Percentiles rank a stretch among this genome's conserved stretches.
Evolutionary conservation across 2,113 vertebrate species (phyloP).

Genomic region (Tragelaphus buxtoni): DNA sequence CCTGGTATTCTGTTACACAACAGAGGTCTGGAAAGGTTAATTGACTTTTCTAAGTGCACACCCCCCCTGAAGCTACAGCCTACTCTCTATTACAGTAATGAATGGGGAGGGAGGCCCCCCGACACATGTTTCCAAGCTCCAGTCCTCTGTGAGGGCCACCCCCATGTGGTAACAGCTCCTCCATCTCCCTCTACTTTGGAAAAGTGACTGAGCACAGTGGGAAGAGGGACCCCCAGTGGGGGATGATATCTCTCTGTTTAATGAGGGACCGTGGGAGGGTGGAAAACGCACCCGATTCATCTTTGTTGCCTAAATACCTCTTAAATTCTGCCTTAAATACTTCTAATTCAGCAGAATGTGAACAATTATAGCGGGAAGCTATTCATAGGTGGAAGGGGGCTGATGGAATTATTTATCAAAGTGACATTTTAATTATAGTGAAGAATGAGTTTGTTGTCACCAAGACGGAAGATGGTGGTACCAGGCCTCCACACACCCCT

Average conservation of each 20-base stretch:
- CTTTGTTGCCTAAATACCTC: conserved; percentile 72
- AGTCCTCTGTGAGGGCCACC: background rate
- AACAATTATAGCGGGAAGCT: conserved; percentile 67
- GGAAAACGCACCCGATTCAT: conserved; percentile 44
- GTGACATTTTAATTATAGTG: conserved; percentile 77
- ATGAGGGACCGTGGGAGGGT: conserved; percentile 45
- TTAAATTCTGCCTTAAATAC: conserved; percentile 65
- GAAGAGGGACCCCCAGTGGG: background rate
- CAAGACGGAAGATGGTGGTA: conserved; percentile 14
- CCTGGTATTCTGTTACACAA: background rate
- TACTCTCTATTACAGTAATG: background rate
- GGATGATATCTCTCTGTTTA: conserved; percentile 8
- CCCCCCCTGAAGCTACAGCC: background rate
- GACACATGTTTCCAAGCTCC: background rate
- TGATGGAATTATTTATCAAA: conserved; percentile 76
- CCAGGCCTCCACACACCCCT: background rate
- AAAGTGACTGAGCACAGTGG: background rate
- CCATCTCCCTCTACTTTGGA: background rate
- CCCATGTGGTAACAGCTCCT: fast-evolving
- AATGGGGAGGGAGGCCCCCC: background rate
- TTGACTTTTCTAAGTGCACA: background rate
- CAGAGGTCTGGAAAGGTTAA: background rate
- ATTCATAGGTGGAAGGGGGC: conserved; percentile 70
- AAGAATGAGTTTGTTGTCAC: conserved; percentile 72
- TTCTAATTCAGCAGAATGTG: conserved; percentile 67